Evolutionary conservation across 2,113 vertebrate genomes (phyloP).

Genomic region (Scomber scombrus): DNA sequence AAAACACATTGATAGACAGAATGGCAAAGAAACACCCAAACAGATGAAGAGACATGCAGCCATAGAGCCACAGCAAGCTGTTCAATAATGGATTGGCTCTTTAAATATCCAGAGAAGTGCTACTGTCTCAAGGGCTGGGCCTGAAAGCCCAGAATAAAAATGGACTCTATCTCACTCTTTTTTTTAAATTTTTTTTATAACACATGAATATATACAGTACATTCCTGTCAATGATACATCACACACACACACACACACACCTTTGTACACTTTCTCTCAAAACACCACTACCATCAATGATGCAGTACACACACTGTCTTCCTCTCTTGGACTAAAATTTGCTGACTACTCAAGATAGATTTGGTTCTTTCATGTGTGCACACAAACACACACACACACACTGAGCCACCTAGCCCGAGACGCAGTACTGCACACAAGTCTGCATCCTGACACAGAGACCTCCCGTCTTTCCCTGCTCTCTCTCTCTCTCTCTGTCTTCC

Average conservation of each 20-base stretch:
- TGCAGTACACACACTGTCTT: not conserved
- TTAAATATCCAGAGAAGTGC: slow-evolving; percentile 71
- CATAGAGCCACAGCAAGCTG: slow-evolving; percentile 53
- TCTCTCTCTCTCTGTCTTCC: slow-evolving; percentile 41
- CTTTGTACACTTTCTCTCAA: not conserved
- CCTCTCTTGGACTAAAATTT: slow-evolving; percentile 33
- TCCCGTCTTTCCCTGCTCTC: slow-evolving; percentile 26
- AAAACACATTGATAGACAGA: not conserved
- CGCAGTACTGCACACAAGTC: not conserved
- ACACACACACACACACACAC: not conserved
- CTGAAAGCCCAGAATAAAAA: slow-evolving; percentile 59
- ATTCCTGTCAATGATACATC: not conserved
- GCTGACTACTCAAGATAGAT: slow-evolving; percentile 56
- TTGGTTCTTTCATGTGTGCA: slow-evolving; percentile 16
- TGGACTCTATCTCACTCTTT: slow-evolving; percentile 22
- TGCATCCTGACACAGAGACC: slow-evolving; percentile 61
- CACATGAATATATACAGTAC: not conserved
- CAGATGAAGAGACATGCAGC: slow-evolving; percentile 17
- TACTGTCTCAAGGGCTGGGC: slow-evolving; percentile 53
- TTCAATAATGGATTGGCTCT: slow-evolving; percentile 76
- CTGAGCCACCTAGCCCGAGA: slow-evolving; percentile 1
- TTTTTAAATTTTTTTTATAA: not conserved
- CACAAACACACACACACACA: slow-evolving; percentile 7
- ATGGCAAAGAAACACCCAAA: slow-evolving; percentile 17
- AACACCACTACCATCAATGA: slow-evolving; percentile 1